These are phyloP conservation scores for Eulacestoma nigropectus DNA, from an alignment of 2,113 vertebrate species.

Conservation along the genomic window DNA sequence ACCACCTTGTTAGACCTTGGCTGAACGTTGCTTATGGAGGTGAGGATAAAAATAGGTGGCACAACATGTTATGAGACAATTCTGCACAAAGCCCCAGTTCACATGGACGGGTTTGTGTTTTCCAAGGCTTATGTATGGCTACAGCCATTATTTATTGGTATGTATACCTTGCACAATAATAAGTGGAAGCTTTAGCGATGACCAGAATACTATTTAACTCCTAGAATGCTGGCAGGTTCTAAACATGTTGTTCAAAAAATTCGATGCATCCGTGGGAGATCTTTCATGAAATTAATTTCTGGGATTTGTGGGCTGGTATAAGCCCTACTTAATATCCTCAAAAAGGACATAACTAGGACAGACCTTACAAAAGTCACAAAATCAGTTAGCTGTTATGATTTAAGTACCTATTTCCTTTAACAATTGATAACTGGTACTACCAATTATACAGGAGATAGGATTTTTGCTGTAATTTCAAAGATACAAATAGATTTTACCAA, in stretches of 20 bases:
- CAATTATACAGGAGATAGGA: not conserved
- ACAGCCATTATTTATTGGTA: not conserved
- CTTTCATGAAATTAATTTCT: not conserved
- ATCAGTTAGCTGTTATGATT: not conserved
- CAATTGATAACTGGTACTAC: not conserved
- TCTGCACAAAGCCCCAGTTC: not conserved
- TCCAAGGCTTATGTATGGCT: not conserved
- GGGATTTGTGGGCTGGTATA: not conserved
- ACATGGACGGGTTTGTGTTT: not conserved
- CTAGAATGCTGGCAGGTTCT: not conserved
- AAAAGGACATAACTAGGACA: not conserved
- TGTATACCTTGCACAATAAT: not conserved
- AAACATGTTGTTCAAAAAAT: not conserved
- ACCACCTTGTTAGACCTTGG: not conserved
- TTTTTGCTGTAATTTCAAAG: not conserved
- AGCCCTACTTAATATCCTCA: not conserved
- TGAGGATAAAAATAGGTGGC: not conserved
- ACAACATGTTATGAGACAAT: accelerated
- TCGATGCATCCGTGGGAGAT: not conserved
- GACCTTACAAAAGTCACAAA: not conserved
- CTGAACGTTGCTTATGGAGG: accelerated
- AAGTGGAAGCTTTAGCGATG: not conserved
- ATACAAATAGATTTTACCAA: not conserved
- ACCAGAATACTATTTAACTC: not conserved
- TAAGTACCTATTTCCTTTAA: not conserved